A percentile compares a stretch with the other conserved stretches of the same genome.
These are phyloP conservation scores for Battus philenor DNA, from an alignment of 1,140 invertebrate genomes.

Conservation along the genomic window DNA sequence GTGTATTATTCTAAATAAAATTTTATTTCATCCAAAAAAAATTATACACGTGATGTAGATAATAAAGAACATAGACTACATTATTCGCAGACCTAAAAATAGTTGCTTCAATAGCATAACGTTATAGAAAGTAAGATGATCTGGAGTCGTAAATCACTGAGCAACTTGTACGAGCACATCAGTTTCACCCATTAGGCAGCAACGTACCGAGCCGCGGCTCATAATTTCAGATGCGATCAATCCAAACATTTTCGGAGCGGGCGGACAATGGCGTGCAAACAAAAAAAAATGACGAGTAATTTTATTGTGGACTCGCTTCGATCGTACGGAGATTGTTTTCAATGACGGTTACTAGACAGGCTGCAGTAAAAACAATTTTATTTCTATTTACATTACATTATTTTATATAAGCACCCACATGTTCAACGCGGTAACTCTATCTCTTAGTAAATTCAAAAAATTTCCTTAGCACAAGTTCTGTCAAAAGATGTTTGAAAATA, in stretches of 20 bases:
- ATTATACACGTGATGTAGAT: no score
- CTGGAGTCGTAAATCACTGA: constrained; percentile 38
- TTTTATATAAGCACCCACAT: no score
- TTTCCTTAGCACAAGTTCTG: no score
- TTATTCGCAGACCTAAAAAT: no score
- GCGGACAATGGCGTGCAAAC: constrained; percentile 53
- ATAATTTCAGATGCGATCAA: constrained; percentile 56
- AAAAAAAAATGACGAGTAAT: constrained; percentile 56
- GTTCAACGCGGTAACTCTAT: no score
- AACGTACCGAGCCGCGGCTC: constrained; percentile 36
- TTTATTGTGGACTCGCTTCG: constrained; percentile 34
- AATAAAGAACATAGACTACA: no score
- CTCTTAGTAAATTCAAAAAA: no score
- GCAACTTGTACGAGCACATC: constrained; percentile 30
- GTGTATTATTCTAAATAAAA: no score
- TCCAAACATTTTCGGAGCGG: constrained; percentile 36
- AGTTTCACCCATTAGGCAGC: constrained; percentile 55
- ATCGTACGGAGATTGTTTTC: constrained; percentile 40
- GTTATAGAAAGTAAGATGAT: constrained; percentile 45
- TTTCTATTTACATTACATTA: no score
- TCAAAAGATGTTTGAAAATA: no score
- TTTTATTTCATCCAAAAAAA: no score
- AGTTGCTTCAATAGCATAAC: constrained; percentile 19
- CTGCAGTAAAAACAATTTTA: no score
- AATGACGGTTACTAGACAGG: constrained; percentile 18